Evolutionary conservation across 2,888 invertebrate genomes (phyloP).

Genomic region (Apotomis capreana): DNA sequence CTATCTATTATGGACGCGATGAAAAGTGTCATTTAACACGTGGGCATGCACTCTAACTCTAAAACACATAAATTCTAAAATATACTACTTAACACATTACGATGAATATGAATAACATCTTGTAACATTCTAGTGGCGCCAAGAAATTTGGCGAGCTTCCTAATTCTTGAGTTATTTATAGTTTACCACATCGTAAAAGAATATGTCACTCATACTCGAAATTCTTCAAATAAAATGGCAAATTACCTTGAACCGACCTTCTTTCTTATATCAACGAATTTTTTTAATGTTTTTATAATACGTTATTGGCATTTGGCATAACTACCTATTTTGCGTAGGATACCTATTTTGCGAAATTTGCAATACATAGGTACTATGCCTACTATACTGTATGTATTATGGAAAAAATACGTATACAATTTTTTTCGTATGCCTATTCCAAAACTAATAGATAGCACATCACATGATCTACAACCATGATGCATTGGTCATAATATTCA

Average conservation of each 20-base stretch:
- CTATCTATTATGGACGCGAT: slow-evolving; percentile 1
- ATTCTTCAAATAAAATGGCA: slow-evolving; percentile 21
- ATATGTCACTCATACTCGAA: slow-evolving; percentile 35
- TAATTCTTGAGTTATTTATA: slow-evolving; percentile 39
- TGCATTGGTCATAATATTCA: too few relatives aligned
- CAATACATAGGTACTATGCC: too few relatives aligned
- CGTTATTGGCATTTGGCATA: background rate
- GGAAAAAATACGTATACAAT: too few relatives aligned
- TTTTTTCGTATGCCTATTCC: too few relatives aligned
- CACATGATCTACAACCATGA: too few relatives aligned
- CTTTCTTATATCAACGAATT: background rate
- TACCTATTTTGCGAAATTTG: too few relatives aligned
- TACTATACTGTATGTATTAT: too few relatives aligned
- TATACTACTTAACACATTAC: slow-evolving; percentile 14
- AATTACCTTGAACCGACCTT: slow-evolving; percentile 30
- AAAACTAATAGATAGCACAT: too few relatives aligned
- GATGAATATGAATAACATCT: slow-evolving; percentile 34
- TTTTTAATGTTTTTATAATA: background rate
- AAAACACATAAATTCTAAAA: slow-evolving; percentile 22
- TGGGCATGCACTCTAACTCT: slow-evolving; percentile 7
- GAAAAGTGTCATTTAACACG: slow-evolving; percentile 22
- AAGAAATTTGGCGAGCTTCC: slow-evolving; percentile 36
- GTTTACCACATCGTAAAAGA: slow-evolving; percentile 21
- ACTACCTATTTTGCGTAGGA: too few relatives aligned
- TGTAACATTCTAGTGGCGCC: slow-evolving; percentile 38